Base-by-base conservation (phyloP, 2,113 vertebrate species). In the Trematocara marginatum region DNA sequence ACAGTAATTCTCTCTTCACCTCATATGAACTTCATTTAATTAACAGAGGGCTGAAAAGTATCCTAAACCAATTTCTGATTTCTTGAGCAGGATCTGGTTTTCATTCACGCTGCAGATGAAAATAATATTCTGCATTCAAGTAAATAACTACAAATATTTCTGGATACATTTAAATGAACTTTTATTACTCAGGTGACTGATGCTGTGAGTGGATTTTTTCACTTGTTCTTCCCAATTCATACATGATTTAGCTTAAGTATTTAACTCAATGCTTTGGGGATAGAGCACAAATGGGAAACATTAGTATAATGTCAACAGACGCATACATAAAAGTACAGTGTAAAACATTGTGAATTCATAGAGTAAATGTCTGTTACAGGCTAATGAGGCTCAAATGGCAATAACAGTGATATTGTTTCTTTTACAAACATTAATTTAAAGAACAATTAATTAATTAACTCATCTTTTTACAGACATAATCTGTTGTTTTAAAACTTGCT, bases 1-100 rank as follows among this genome's bases (percentile, higher is more conserved):
- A 83, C 86, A 69, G 56, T 85, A 82, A 93, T 92, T 94, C 91
- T 89, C 81, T 81, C 79, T 81, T 71, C 79, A 91, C 79, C 79
- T 89, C 78, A 45, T 61, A 82, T 86, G 52, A 90, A 90, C 85
- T 86, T 83, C 11, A 81, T 83, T 88, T 90, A 85, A 93, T 87
- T 79, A 91, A 79, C 7, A 85, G 57, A 7, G 69, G 53, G 56
- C n/a, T 80, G 71, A 66, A 80, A 90, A 86, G 64, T 76, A 47
- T 40, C 57, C 18, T 45, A 4, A 88, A 87, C 64, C 81, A 20
- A 78, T 88, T 89, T 89, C 26, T 84, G 51, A 51, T 86, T 78
- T 84, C 34, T 47, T 42, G 13, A 85, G 31, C 51, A 83, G 45
- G 38, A 89, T 88, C 51, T 64, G 61, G 47, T 82, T 88, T 83